phyloP scores from a whole-genome alignment of 2,113 vertebrate genomes.

The Hippocampus comes region DNA sequence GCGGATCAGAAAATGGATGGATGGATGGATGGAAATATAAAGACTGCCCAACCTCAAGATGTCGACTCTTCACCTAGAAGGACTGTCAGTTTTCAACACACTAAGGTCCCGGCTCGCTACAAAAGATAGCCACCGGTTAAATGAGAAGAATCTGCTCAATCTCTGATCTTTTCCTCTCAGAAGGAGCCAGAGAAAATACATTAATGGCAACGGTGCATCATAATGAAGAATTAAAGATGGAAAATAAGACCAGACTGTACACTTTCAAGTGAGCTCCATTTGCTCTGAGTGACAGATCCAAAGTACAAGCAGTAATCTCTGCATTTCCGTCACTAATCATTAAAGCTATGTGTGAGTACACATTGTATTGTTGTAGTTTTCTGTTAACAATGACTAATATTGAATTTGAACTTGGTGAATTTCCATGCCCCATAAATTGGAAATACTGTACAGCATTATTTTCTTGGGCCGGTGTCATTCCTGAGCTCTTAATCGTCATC shows the following conservation, averaged over 20 bases:
- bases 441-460: not conserved
- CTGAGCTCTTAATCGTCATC: not conserved
- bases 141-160: not conserved
- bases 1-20: too few species aligned
- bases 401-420: not conserved
- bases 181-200: not conserved
- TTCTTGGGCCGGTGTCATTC: not conserved
- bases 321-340: not conserved
- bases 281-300: not conserved
- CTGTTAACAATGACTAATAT: not conserved
- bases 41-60: too few species aligned
- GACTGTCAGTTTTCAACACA: too few species aligned
- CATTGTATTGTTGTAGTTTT: not conserved
- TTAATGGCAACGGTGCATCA: not conserved
- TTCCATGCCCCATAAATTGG: not conserved
- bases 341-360: not conserved
- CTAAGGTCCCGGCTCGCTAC: too few species aligned
- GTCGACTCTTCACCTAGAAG: too few species aligned
- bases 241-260: not conserved
- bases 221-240: not conserved
- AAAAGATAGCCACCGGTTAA: not conserved
- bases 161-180: not conserved
- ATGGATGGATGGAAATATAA: too few species aligned
- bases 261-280: not conserved
- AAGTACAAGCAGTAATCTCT: not conserved